Base-by-base conservation (phyloP, 2,113 vertebrate species). In the Bambusicola thoracicus region DNA sequence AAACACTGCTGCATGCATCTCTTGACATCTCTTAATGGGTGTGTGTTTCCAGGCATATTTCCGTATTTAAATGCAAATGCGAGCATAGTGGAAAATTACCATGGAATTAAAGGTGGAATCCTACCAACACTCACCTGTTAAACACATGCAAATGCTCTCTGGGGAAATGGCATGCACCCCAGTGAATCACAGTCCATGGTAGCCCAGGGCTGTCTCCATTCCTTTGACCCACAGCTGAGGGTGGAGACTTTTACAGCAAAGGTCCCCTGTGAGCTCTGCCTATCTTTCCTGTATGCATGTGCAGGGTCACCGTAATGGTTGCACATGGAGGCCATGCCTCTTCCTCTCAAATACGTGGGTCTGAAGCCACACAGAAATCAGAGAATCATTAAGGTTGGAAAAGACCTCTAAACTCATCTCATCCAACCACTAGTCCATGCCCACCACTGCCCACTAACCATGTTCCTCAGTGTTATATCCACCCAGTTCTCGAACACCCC, bases 251-350 rank as follows among this genome's bases (percentile, higher is more conserved):
- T 8, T 19, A 14, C 0, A 2, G 65, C 38, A 30, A 65, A 58
- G 15, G 19, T 32, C 59, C 59, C 8, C 59, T 16, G 6, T 51
- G 53, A 16, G 2, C 18, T 22, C 58, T 66, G 36, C 36, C 13
- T 3, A 0, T 34, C 51, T 34, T 12, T 24, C 27, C 27, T 10
- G 51, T 53, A 32, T 32, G 17, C 30, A 32, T 56, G 30, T 32
- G 17, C 6, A 4, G 49, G 4, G 34, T 18, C 38, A 32, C 4
- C 13, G 1, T 2, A 53, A 53, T 53, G 51, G 14, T 29, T 30
- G 51, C 29, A 2, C 19, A 4, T 0, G 18, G 13, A 34, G n/a
- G 13, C 13, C 0, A 17, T 6, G 1, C 9, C 66, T 36, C 59
- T 46, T 56, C 53, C 61, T 38, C 32, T 43, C 59, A 41, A 29